Conservation (phyloP, 2,797 vertebrate genomes). For the Hyperoplus immaculatus region DNA sequence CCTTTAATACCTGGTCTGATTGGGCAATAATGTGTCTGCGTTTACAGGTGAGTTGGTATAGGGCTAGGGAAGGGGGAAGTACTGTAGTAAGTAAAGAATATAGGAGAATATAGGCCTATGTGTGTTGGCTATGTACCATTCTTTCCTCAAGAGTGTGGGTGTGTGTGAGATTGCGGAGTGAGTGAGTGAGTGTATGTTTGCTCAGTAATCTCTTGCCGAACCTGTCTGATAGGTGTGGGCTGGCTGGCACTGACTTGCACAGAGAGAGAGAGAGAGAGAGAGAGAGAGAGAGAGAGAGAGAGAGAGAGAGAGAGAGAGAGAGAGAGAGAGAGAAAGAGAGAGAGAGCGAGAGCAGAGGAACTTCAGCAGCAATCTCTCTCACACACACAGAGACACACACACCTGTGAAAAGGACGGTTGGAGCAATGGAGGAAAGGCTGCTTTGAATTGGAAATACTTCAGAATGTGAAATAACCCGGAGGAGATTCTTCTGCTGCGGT, state of each 20-base stretch:
- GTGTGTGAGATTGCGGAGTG: constrained; percentile 14
- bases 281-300: constrained; percentile 55
- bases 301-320: constrained; percentile 51
- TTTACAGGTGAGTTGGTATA: constrained; percentile 6
- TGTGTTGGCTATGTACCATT: neutral
- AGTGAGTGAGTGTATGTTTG: constrained; percentile 46
- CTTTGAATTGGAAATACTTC: neutral
- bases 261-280: constrained; percentile 52
- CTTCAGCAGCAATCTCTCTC: neutral
- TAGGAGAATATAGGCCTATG: neutral
- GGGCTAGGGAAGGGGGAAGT: neutral
- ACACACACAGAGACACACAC: neutral
- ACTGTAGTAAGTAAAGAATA: constrained; percentile 11
- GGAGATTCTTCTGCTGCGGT: constrained; percentile 56
- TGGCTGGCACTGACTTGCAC: constrained; percentile 42
- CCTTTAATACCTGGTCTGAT: constrained; percentile 26
- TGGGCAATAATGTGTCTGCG: neutral
- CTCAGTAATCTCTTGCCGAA: constrained; percentile 68
- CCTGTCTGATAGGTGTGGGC: constrained; percentile 75
- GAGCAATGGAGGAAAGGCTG: neutral
- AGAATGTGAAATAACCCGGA: constrained; percentile 54
- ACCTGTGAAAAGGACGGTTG: neutral
- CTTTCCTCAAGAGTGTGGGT: neutral
- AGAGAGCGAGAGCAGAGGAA: constrained; percentile 31
- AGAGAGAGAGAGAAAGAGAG: constrained; percentile 51